A percentile compares a stretch with the other conserved stretches of the same genome.
phyloP scores from a whole-genome alignment of 2,888 invertebrate genomes.

The Protodeltote pygarga region DNA sequence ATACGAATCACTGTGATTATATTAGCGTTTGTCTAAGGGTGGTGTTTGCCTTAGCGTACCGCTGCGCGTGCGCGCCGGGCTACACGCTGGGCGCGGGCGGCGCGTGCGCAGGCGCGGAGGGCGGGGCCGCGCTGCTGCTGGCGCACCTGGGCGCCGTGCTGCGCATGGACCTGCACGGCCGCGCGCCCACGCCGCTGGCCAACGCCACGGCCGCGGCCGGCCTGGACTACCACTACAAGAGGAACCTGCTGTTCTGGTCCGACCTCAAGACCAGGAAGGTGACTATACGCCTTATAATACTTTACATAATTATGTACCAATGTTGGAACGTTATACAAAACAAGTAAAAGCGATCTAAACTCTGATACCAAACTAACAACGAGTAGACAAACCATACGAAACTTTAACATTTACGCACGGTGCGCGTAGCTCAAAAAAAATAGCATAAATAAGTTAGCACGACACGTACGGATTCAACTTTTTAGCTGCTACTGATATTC shows the following conservation, averaged over 20 bases:
- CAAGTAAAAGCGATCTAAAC: no score
- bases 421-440: no score
- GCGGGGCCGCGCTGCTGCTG: conserved; percentile 81
- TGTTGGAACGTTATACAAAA: no score
- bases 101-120: conserved; percentile 89
- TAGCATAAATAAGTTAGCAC: no score
- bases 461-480: no score
- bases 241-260: conserved; percentile 95
- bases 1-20: no score
- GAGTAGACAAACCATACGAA: no score
- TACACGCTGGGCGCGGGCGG: conserved; percentile 88
- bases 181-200: conserved; percentile 88
- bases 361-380: no score
- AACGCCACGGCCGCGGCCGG: conserved; percentile 95
- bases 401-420: no score
- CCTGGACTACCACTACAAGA: conserved; percentile 93
- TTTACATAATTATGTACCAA: no score
- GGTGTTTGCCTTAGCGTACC: conserved; percentile 86
- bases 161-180: conserved; percentile 90
- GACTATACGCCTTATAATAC: conserved; percentile 5
- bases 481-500: no score
- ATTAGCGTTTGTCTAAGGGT: no score
- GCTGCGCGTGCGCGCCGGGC: conserved; percentile 93
- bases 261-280: conserved; percentile 95
- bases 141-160: conserved; percentile 89